Percentiles rank a stretch among this genome's conserved stretches.
These are phyloP conservation scores for Scomber japonicus DNA, from an alignment of 2,113 vertebrate genomes.

Conservation along the genomic window DNA sequence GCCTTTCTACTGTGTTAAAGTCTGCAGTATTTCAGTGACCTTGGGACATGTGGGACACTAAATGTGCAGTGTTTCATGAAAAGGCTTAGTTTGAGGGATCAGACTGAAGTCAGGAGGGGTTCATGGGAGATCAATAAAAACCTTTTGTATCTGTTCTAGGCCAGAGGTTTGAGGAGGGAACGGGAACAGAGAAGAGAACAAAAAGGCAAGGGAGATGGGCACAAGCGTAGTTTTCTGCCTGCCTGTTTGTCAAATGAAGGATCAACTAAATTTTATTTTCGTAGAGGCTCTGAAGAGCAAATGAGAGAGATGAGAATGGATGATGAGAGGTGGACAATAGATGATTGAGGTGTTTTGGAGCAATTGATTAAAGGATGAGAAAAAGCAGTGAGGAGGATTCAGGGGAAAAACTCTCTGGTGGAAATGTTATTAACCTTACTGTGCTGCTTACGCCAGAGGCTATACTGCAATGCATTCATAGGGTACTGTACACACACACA, in stretches of 20 bases:
- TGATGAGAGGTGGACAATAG: neutral
- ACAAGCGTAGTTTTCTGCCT: constrained; percentile 37
- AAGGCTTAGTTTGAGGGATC: constrained; percentile 65
- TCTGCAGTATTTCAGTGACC: constrained; percentile 47
- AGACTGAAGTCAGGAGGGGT: constrained; percentile 57
- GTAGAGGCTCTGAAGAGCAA: constrained; percentile 24
- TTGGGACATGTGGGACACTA: constrained; percentile 55
- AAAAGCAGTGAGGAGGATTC: neutral
- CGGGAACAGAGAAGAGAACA: constrained; percentile 48
- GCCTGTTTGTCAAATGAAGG: constrained; percentile 53
- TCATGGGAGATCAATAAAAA: constrained; percentile 72
- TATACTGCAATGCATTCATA: neutral
- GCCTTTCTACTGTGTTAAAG: constrained; percentile 20
- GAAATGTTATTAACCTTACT: constrained; percentile 44
- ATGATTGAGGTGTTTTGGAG: constrained; percentile 5
- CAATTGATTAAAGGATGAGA: constrained; percentile 32
- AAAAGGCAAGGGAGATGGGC: constrained; percentile 39
- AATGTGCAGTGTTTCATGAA: constrained; percentile 71
- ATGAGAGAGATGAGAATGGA: constrained; percentile 5
- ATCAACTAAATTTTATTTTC: constrained; percentile 33
- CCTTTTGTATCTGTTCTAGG: constrained; percentile 59
- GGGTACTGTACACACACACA: neutral
- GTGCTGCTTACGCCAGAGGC: constrained; percentile 19
- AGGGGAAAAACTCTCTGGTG: neutral
- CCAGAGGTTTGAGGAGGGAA: constrained; percentile 48